These are phyloP conservation scores for Atlantisia rogersi DNA, from an alignment of 2,113 vertebrate species.

Conservation along the genomic window DNA sequence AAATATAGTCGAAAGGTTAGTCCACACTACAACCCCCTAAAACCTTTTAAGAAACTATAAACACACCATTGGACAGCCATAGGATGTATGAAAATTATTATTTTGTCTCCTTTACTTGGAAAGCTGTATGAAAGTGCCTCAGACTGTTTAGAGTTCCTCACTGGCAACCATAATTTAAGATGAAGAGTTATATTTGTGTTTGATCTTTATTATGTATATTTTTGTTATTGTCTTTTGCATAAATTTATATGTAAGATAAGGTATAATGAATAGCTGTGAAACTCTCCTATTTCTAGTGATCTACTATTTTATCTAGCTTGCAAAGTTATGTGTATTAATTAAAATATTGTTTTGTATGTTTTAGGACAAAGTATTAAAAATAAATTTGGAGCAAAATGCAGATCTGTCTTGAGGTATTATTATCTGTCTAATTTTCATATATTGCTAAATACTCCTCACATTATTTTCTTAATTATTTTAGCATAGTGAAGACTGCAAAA, in stretches of 20 bases:
- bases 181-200: background rate
- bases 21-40: background rate
- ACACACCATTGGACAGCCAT: background rate
- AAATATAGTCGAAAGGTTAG: background rate
- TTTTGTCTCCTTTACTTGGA: background rate
- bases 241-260: background rate
- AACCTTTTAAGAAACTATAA: background rate
- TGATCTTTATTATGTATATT: background rate
- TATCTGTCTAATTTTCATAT: background rate
- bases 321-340: background rate
- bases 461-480: background rate
- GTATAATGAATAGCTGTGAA: background rate
- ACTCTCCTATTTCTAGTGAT: background rate
- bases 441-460: background rate
- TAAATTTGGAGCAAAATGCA: background rate
- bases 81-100: background rate
- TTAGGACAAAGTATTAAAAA: background rate
- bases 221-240: background rate
- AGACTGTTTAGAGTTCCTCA: background rate
- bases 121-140: background rate
- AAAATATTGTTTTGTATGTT: background rate
- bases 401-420: background rate
- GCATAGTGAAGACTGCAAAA: background rate
- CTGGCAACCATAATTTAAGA: background rate
- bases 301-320: background rate